Evolutionary conservation across 2,888 invertebrate species (phyloP).

Genomic region (Idaea dimidiata): DNA sequence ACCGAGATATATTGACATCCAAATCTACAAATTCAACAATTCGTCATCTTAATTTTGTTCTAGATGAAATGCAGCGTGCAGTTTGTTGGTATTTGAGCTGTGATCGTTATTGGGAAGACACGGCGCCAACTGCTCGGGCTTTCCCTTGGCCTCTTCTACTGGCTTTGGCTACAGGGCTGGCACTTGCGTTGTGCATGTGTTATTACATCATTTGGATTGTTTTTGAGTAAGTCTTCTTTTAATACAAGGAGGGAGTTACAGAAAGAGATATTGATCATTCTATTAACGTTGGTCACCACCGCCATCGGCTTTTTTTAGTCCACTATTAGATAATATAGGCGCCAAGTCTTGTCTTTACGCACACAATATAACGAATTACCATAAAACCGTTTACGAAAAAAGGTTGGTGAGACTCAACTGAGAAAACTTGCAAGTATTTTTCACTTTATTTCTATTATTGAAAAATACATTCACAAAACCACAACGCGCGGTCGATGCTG

Average conservation of each 20-base stretch:
- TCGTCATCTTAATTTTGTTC: background rate
- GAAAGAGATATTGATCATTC: background rate
- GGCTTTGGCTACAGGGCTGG: conserved; percentile 89
- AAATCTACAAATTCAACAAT: no score
- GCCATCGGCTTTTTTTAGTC: background rate
- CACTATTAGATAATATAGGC: background rate
- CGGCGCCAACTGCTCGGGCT: conserved; percentile 85
- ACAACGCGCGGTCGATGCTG: no score
- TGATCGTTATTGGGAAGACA: conserved; percentile 95
- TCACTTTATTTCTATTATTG: no score
- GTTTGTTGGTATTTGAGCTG: conserved; percentile 96
- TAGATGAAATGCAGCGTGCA: conserved; percentile 93
- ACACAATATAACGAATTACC: no score
- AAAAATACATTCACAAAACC: no score
- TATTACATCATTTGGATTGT: conserved; percentile 96
- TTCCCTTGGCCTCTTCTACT: conserved; percentile 91
- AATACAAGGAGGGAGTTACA: no score
- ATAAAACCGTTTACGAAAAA: no score
- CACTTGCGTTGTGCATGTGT: conserved; percentile 92
- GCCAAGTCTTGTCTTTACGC: no score
- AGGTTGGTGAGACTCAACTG: no score
- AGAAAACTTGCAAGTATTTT: no score
- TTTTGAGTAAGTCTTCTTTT: conserved; percentile 87
- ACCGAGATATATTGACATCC: no score
- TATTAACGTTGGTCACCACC: background rate